Evolutionary conservation across 1,140 invertebrate genomes (phyloP).

Genomic region (Nomia melanderi): DNA sequence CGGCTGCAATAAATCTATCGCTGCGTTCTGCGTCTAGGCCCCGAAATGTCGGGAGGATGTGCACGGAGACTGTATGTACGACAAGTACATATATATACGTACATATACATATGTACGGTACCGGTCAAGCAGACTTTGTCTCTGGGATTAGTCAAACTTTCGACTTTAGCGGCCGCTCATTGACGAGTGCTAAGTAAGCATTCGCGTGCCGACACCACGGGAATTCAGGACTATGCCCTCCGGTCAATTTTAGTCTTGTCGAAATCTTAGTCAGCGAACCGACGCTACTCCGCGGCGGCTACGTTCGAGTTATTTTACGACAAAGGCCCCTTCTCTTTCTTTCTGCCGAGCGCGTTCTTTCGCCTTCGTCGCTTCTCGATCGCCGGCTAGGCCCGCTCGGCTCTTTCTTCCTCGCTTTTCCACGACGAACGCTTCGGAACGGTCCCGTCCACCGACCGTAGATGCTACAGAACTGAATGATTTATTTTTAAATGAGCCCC

Average conservation of each 20-base stretch:
- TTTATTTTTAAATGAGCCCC: neutral
- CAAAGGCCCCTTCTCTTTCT: neutral
- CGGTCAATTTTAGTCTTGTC: conserved; percentile 33
- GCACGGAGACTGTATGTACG: no score
- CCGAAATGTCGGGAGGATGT: no score
- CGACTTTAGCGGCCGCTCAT: neutral
- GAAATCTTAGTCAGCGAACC: conserved; percentile 46
- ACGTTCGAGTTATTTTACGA: conserved; percentile 12
- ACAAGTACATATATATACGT: neutral
- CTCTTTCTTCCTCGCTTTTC: no score
- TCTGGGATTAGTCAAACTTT: neutral
- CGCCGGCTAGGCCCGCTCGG: no score
- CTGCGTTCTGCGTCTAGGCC: no score
- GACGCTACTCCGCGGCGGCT: neutral
- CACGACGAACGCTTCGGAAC: no score
- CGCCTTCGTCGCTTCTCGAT: neutral
- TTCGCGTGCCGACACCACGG: conserved; percentile 5
- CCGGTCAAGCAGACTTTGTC: neutral
- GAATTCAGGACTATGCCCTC: conserved; percentile 40
- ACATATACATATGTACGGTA: neutral
- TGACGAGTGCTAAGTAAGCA: conserved; percentile 21
- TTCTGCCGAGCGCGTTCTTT: neutral
- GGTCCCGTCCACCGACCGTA: conserved; percentile 22
- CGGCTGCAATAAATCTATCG: conserved; percentile 14
- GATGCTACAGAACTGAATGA: neutral